These are phyloP conservation scores for Harpalus rufipes DNA, from an alignment of 2,888 invertebrate species.

Conservation along the genomic window DNA sequence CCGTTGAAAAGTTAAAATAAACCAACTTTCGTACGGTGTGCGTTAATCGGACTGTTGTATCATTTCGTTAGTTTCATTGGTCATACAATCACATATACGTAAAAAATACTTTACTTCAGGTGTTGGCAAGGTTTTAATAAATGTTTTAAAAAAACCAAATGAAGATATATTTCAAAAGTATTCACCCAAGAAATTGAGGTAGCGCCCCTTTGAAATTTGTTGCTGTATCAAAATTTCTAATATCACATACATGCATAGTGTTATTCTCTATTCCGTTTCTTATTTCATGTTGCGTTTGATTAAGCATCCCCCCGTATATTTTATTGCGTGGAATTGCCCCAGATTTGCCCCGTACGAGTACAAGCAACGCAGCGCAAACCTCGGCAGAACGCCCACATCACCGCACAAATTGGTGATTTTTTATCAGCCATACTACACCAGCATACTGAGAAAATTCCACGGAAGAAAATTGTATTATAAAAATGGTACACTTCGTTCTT, in stretches of 20 bases:
- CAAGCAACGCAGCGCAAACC: constrained; percentile 44
- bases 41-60: no score
- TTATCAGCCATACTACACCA: constrained; percentile 72
- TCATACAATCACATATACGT: no score
- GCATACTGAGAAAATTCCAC: constrained; percentile 69
- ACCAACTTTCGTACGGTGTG: no score
- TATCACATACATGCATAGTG: not conserved
- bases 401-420: constrained; percentile 74
- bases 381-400: constrained; percentile 67
- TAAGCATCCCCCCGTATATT: not conserved
- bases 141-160: no score
- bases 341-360: constrained; percentile 18
- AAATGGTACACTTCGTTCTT: constrained; percentile 73
- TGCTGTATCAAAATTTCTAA: not conserved
- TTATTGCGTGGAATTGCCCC: constrained; percentile 13
- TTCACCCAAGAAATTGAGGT: no score
- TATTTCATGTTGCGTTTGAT: not conserved
- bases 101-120: no score
- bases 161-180: no score
- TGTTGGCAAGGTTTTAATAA: no score
- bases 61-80: no score
- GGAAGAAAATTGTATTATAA: constrained; percentile 73
- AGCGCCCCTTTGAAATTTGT: not conserved
- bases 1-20: no score
- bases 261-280: not conserved